These are phyloP conservation scores for Umimayanthus kanabou DNA, from an alignment of 92 coral and sea anemone species.

Conservation along the genomic window DNA sequence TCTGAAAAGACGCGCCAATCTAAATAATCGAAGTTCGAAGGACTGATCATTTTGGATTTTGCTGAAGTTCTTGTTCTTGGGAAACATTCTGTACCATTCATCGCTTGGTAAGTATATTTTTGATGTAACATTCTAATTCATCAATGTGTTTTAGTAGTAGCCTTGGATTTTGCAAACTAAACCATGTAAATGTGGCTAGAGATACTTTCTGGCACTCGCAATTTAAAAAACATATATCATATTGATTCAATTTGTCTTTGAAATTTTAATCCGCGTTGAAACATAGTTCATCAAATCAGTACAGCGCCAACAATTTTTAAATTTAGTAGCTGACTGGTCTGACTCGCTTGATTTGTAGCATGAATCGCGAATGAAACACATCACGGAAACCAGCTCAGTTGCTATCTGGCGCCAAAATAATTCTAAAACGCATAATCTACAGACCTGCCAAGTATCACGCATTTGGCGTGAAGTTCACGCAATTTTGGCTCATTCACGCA, in stretches of 20 bases:
- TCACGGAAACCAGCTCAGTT: neutral
- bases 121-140: neutral
- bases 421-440: neutral
- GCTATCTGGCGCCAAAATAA: neutral
- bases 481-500: no score
- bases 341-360: neutral
- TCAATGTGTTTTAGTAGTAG: no score
- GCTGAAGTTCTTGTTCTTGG: neutral
- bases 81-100: neutral
- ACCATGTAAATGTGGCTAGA: no score
- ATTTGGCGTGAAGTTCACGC: no score
- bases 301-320: neutral
- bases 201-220: neutral
- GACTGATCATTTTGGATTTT: neutral
- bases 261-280: neutral
- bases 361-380: neutral
- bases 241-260: neutral
- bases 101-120: neutral
- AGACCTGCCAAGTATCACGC: no score
- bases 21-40: neutral
- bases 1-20: neutral
- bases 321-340: neutral
- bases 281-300: neutral
- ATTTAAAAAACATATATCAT: no score
- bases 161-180: neutral